Percentiles rank a stretch among this genome's conserved stretches.
These are phyloP conservation scores for Dioctria linearis DNA, from an alignment of 2,888 invertebrate species.

Conservation along the genomic window DNA sequence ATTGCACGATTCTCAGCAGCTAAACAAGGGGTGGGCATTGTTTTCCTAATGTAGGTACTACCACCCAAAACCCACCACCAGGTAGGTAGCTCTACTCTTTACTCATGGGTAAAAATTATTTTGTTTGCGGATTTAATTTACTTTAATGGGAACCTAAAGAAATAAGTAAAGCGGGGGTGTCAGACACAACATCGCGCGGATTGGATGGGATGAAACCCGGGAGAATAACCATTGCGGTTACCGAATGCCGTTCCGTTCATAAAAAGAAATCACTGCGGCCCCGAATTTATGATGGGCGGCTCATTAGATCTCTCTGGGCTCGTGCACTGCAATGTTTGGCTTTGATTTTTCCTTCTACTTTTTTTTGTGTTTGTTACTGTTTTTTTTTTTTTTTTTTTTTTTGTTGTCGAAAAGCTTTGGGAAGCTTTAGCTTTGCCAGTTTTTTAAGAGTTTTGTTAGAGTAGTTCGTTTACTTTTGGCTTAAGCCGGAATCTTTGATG, in stretches of 20 bases:
- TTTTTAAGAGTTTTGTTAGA: background rate
- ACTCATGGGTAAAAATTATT: constrained; percentile 50
- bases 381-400: constrained; percentile 32
- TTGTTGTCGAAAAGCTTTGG: constrained; percentile 12
- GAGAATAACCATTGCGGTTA: constrained; percentile 6
- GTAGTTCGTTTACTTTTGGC: constrained; percentile 47
- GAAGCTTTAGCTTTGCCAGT: constrained; percentile 2
- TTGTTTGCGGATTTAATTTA: constrained; percentile 53
- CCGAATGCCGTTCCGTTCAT: constrained; percentile 29
- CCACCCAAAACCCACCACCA: constrained; percentile 11
- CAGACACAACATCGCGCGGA: background rate
- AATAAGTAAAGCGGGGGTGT: background rate
- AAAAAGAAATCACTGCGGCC: constrained; percentile 53
- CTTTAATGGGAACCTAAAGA: constrained; percentile 43
- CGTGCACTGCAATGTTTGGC: constrained; percentile 17
- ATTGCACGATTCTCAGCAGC: background rate
- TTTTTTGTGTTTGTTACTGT: constrained; percentile 1
- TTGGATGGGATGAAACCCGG: constrained; percentile 24
- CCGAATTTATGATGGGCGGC: constrained; percentile 56
- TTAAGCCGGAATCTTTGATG: constrained; percentile 52
- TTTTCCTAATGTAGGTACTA: background rate
- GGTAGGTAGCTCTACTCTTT: background rate
- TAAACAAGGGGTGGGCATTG: background rate
- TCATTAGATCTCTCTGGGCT: constrained; percentile 51
- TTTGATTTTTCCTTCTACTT: constrained; percentile 22